Conservation (phyloP, 2,113 vertebrate genomes). For the Planiliza haematocheilus region DNA sequence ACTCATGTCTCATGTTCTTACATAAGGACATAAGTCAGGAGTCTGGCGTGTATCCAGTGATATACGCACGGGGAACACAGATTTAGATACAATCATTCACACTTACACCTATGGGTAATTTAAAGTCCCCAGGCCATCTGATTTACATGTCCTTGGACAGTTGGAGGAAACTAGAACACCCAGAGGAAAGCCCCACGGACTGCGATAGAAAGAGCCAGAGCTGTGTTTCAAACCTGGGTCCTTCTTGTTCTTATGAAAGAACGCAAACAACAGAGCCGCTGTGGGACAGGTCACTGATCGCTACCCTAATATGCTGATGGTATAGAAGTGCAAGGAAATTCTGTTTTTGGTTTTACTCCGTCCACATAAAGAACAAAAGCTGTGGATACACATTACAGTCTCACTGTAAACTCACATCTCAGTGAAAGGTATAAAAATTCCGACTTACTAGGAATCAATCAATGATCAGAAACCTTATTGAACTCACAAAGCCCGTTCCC, state of each 20-base stretch:
- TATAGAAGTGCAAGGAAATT: constrained; percentile 14
- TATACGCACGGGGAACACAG: constrained; percentile 23
- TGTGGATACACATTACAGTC: background rate
- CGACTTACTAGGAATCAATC: background rate
- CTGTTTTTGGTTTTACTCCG: constrained; percentile 24
- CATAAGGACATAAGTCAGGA: too few species aligned
- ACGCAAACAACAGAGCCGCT: constrained; percentile 10
- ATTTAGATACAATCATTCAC: constrained; percentile 39
- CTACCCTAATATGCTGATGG: constrained; percentile 17
- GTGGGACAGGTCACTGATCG: constrained; percentile 10
- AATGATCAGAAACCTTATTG: too few species aligned
- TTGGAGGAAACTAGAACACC: constrained; percentile 36
- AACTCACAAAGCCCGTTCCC: background rate
- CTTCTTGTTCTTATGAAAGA: constrained; percentile 25
- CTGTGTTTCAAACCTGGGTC: constrained; percentile 16
- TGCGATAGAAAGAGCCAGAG: background rate
- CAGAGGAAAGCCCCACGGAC: constrained; percentile 18
- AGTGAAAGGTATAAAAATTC: background rate
- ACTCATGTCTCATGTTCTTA: background rate
- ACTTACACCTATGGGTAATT: constrained; percentile 29
- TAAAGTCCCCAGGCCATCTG: constrained; percentile 11
- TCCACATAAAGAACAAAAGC: background rate
- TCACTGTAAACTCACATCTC: background rate
- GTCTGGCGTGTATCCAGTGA: background rate
- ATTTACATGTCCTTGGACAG: constrained; percentile 47